Base-by-base conservation (phyloP, 2,797 vertebrate species). In the Helicolenus hilgendorfi region DNA sequence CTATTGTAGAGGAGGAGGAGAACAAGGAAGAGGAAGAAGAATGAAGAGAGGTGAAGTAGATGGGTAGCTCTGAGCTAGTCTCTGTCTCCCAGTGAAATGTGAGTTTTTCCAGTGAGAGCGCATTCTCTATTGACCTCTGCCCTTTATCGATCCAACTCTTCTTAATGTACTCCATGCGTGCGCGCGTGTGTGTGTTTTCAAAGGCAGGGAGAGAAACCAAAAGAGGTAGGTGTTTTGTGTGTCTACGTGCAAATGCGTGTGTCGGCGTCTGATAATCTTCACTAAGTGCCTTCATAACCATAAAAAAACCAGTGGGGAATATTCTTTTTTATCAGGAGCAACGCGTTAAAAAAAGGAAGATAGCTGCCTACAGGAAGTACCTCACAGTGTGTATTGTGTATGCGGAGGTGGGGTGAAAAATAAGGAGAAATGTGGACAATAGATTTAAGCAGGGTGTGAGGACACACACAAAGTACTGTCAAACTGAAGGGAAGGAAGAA, bases 121-220 rank as follows among this genome's bases (percentile, higher is more conserved):
- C 38, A 58, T 95, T 87, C 83, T 94, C 77, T 45, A 76, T 89
- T 95, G 92, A 94, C 92, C 92, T 87, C 63, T 91, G 82, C 31
- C 85, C 89, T 63, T 64, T 62, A 94, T 95, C 9, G 91, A 95
- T 92, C 83, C 84, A 11, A 62, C 20, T 4, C 5, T 79, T 80
- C 77, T 93, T 94, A 94, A 95, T 93, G 87, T 89, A 93, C 89
- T 94, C 58, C 20, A 2, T 60, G 70, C 2, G 13, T 63, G 63
- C 64, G 83, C 31, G 49, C 70, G 72, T 80, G 73, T 89, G 69
- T 45, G 73, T 73, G 72, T 70, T 14, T 80, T 24, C 79, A 70
- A 20, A 85, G 55, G 35, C 68, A 60, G 5, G 24, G 15, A 84
- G 76, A 45, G 7, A 81, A 79, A 68, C 11, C 29, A 3, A 45